Base-by-base conservation (phyloP, 2,113 vertebrate genomes). In the Hydrochoerus hydrochaeris region DNA sequence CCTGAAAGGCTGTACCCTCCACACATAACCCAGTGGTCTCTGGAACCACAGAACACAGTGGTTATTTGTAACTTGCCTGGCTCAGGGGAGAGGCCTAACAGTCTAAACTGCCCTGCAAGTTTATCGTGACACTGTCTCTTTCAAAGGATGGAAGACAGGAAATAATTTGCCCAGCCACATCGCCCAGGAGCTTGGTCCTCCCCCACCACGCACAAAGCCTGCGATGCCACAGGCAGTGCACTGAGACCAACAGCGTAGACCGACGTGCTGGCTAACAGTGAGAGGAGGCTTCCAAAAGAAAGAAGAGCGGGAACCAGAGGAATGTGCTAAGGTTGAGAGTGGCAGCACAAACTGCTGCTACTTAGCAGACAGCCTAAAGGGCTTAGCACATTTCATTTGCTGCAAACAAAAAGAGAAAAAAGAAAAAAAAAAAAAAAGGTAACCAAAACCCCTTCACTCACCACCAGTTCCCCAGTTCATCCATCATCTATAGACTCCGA, bases 361-460 rank as follows among this genome's bases (percentile, higher is more conserved):
- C 75, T 44, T 63, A 41, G 28, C 19, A 58, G 16, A 86, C 63
- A 69, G 67, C 11, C 32, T 32, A 16, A 78, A 86, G 81, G 41
- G 62, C 41, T 93, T 26, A 57, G 60, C 89, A 81, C n/a, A 91
- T n/a, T 91, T 91, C 84, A 91, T 85, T 89, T 60, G 41, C 80
- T 54, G 80, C 38, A 49, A 78, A 14, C 69, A n/a, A 30, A 41
- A 84, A 30, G 20, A 38, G 49, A 52, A 46, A 7, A 75, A 12
- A 46, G 46, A 75, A 12, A 35, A 81, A 14, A 82, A 32, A 32
- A 44, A 84, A 46, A 41, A 41, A 75, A 13, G 24, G 26, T 26
- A 28, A 67, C 32, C 14, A 83, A 78, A 38, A 46, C 5, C 46
- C 69, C 67, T 13, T 49, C n/a, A 83, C 71, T 92, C 77, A 86